phyloP scores from a whole-genome alignment of 2,113 vertebrate genomes.

The Bettongia penicillata region DNA sequence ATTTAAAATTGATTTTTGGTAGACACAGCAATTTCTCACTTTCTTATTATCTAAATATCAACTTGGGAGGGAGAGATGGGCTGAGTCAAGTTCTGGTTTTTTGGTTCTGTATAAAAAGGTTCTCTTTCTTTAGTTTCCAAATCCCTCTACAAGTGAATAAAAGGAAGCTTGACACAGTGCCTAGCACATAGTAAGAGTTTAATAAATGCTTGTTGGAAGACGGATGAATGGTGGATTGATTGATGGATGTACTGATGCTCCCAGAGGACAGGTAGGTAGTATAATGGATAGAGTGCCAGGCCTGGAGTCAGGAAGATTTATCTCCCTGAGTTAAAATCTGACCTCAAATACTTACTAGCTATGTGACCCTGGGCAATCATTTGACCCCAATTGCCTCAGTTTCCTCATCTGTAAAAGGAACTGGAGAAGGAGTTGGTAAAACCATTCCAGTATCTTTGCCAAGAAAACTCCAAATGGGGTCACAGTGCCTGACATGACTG shows the following conservation, averaged over 20 bases:
- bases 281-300: not conserved
- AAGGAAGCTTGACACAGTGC: not conserved
- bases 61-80: not conserved
- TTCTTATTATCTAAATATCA: not conserved
- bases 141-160: not conserved
- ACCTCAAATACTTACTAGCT: not conserved
- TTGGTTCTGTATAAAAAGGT: not conserved
- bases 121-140: not conserved
- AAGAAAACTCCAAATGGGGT: not conserved
- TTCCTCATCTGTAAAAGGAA: not conserved
- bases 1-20: not conserved
- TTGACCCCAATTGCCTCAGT: not conserved
- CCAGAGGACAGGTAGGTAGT: not conserved
- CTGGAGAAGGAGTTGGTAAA: not conserved
- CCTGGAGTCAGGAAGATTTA: not conserved
- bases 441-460: not conserved
- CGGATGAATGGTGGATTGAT: not conserved
- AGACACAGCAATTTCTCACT: not conserved
- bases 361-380: not conserved
- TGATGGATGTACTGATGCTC: not conserved
- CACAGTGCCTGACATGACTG: not conserved
- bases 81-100: not conserved
- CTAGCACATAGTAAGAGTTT: not conserved
- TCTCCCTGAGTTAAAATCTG: not conserved
- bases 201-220: not conserved